These are phyloP conservation scores for Eutrigla gurnardus DNA, from an alignment of 2,797 vertebrate genomes.

Conservation along the genomic window DNA sequence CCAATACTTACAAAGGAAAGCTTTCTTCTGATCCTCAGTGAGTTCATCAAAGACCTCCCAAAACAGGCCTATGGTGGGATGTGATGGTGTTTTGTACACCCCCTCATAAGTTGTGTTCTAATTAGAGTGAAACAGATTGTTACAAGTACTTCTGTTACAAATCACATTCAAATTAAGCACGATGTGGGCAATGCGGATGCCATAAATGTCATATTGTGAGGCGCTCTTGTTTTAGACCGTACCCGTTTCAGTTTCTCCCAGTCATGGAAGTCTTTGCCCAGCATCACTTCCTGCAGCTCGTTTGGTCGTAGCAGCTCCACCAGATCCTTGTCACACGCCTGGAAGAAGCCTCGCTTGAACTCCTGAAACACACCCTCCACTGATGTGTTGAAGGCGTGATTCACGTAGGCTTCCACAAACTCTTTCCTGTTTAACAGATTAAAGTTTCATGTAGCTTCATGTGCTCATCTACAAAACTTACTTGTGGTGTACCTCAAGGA, in stretches of 20 bases:
- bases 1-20: slow-evolving; percentile 89
- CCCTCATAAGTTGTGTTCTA: slow-evolving; percentile 90
- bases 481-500: background rate
- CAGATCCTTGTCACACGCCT: slow-evolving; percentile 87
- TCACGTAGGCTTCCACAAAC: slow-evolving; percentile 89
- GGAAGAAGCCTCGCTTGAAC: slow-evolving; percentile 91
- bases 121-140: slow-evolving; percentile 10
- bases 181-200: background rate
- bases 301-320: slow-evolving; percentile 90
- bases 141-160: background rate
- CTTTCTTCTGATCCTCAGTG: slow-evolving; percentile 88
- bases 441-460: background rate
- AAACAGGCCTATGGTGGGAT: slow-evolving; percentile 89
- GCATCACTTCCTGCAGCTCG: slow-evolving; percentile 90
- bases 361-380: slow-evolving; percentile 87
- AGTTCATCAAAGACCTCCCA: slow-evolving; percentile 94
- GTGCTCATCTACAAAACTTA: background rate
- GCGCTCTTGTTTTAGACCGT: slow-evolving; percentile 8
- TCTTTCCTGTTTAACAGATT: slow-evolving; percentile 78
- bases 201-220: background rate
- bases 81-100: slow-evolving; percentile 78
- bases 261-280: slow-evolving; percentile 90
- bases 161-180: background rate
- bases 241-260: slow-evolving; percentile 91
- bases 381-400: slow-evolving; percentile 88